Percentiles rank a stretch among this genome's conserved stretches.
phyloP scores from a whole-genome alignment of 1,140 invertebrate species.

The Paracyclopina nana region DNA sequence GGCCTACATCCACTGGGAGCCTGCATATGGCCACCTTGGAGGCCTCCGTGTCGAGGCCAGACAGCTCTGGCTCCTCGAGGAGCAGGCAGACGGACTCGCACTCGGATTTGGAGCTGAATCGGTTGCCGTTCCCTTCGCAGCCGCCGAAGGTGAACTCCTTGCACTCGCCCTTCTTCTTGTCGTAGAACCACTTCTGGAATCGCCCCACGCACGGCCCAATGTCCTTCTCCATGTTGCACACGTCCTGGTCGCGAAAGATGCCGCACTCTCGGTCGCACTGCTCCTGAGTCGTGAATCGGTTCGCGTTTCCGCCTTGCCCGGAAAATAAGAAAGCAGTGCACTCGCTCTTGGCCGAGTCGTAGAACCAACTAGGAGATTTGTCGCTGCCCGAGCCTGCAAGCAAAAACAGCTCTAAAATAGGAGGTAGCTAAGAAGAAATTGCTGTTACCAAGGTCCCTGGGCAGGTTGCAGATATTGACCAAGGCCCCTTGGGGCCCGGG shows the following conservation, averaged over 20 bases:
- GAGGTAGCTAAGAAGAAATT: background rate
- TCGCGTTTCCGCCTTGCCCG: slow-evolving; percentile 57
- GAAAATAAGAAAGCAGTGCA: slow-evolving; percentile 31
- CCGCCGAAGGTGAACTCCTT: slow-evolving; percentile 55
- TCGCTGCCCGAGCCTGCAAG: slow-evolving; percentile 39
- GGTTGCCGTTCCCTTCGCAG: slow-evolving; percentile 50
- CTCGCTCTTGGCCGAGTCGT: slow-evolving; percentile 32
- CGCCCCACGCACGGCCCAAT: slow-evolving; percentile 33
- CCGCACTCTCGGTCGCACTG: slow-evolving; percentile 64
- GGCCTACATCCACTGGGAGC: slow-evolving; percentile 50
- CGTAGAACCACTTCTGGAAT: slow-evolving; percentile 61
- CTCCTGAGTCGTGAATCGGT: slow-evolving; percentile 50
- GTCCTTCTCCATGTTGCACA: slow-evolving; percentile 41
- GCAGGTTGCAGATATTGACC: slow-evolving; percentile 34
- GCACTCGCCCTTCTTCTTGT: slow-evolving; percentile 44
- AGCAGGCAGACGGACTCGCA: slow-evolving; percentile 65
- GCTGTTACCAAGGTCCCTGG: slow-evolving; percentile 34
- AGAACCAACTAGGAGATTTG: slow-evolving; percentile 47
- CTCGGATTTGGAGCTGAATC: slow-evolving; percentile 56
- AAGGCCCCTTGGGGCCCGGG: slow-evolving; percentile 16
- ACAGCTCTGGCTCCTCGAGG: slow-evolving; percentile 48
- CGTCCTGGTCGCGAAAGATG: slow-evolving; percentile 33
- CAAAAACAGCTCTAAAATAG: background rate
- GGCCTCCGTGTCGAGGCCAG: slow-evolving; percentile 3
- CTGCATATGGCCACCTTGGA: slow-evolving; percentile 37